Conservation (phyloP, 2,888 invertebrate species). For the Anticlea derivata region DNA sequence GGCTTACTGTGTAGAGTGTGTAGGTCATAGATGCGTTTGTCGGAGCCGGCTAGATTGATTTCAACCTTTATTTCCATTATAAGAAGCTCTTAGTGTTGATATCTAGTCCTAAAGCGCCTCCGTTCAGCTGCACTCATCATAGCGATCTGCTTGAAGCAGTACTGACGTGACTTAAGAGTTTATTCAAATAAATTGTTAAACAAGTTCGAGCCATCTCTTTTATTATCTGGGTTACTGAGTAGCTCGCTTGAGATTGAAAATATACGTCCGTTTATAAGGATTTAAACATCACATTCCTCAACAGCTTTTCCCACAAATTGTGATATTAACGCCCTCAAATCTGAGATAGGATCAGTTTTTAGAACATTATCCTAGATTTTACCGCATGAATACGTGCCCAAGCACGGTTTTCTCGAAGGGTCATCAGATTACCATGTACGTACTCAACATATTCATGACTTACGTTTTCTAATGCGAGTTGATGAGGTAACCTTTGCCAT, state of each 20-base stretch:
- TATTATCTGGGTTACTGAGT: too few relatives aligned
- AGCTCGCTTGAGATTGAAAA: constrained; percentile 13
- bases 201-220: too few relatives aligned
- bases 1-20: constrained; percentile 7
- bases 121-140: too few relatives aligned
- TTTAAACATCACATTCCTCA: constrained; percentile 3
- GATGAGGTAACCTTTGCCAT: too few relatives aligned
- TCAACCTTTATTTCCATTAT: background rate
- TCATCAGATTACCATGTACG: constrained; percentile 32
- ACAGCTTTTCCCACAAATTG: constrained; percentile 1
- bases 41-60: background rate
- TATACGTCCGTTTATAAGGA: constrained; percentile 19
- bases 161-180: too few relatives aligned
- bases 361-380: constrained; percentile 42
- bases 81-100: too few relatives aligned
- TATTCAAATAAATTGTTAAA: too few relatives aligned
- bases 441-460: background rate
- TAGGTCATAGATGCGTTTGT: background rate
- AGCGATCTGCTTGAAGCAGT: too few relatives aligned
- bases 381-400: constrained; percentile 54
- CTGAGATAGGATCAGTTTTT: constrained; percentile 17
- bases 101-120: too few relatives aligned
- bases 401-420: constrained; percentile 51
- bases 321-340: constrained; percentile 9
- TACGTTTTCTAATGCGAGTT: too few relatives aligned